Evolutionary conservation across 2,797 vertebrate species (phyloP).

Genomic region (Xerus rutilus): DNA sequence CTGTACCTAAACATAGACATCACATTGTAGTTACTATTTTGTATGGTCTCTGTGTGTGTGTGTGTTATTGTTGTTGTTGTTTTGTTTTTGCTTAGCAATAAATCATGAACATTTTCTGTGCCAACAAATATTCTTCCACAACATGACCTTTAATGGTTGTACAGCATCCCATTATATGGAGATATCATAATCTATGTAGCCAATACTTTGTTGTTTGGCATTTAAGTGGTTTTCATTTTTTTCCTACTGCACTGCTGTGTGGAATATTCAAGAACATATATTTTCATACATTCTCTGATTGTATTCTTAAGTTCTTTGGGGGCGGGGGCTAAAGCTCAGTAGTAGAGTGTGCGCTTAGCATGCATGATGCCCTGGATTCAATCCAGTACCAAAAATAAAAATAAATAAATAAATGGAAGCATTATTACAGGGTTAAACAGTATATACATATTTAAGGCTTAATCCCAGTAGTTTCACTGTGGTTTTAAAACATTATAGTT

Average conservation of each 20-base stretch:
- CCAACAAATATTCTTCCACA: background rate
- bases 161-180: background rate
- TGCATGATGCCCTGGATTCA: background rate
- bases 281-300: conserved; percentile 37
- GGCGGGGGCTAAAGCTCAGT: background rate
- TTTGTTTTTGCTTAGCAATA: background rate
- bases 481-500: conserved; percentile 46
- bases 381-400: background rate
- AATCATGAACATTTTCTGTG: conserved; percentile 40
- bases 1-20: background rate
- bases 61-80: background rate
- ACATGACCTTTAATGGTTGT: conserved; percentile 2
- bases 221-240: conserved; percentile 15
- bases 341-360: background rate
- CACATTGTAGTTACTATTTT: background rate
- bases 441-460: background rate
- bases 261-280: conserved; percentile 1
- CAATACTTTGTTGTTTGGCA: conserved; percentile 16
- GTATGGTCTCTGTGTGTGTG: background rate
- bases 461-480: background rate
- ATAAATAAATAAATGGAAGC: background rate
- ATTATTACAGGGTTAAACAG: background rate
- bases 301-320: conserved; percentile 20
- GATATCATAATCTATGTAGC: conserved; percentile 51
- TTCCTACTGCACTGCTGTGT: background rate